Evolutionary conservation across 2,888 invertebrate genomes (phyloP), one percentile per base, ranked within the genome.

Genomic region (Ennomos erosarius): DNA sequence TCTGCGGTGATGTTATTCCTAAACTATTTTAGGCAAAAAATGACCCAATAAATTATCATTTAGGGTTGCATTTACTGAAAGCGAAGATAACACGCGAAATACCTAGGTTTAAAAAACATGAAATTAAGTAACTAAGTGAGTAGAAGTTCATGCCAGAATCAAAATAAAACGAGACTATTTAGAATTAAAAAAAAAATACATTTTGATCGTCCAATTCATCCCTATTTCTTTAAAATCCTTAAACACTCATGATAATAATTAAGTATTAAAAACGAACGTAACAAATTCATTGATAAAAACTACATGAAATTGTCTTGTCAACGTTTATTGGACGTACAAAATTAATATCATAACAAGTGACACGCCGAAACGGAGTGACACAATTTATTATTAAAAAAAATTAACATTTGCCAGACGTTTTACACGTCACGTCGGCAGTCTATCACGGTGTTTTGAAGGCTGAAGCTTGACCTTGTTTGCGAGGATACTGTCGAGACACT

Each of bases 1-100:
- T 60, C 64, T 51, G 65, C 69, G 67, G 67, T 63, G 69, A 67
- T 73, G 74, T 75, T 76, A 79, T 77, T 76, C 71, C 67, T 75
- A 73, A 78, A 72, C 72, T 74, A 69, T 74, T 76, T 73, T 65
- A 16, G 59, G 65, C 55, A 64, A 64, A 65, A 69, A 66, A n/a
- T n/a, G n/a, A 56, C 44, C 53, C 51, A 62, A 66, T 69, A 66
- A 60, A 53, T 54, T 62, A 65, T 51, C 35, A 44, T 38, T 35
- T 6, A 47, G 12, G 34, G 16, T 47, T 42, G 37, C 10, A 10
- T n/a, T 12, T 6, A 51, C 39, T 51, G 12, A 37, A 46, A 51
- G 56, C 56, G 26, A 39, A 9, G 44, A 34, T 39, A 16, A n/a
- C n/a, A n/a, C n/a, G n/a, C n/a, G n/a, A n/a, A n/a, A n/a, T n/a